Base-by-base conservation (phyloP, 1,140 invertebrate species). In the Dreissena polymorpha region DNA sequence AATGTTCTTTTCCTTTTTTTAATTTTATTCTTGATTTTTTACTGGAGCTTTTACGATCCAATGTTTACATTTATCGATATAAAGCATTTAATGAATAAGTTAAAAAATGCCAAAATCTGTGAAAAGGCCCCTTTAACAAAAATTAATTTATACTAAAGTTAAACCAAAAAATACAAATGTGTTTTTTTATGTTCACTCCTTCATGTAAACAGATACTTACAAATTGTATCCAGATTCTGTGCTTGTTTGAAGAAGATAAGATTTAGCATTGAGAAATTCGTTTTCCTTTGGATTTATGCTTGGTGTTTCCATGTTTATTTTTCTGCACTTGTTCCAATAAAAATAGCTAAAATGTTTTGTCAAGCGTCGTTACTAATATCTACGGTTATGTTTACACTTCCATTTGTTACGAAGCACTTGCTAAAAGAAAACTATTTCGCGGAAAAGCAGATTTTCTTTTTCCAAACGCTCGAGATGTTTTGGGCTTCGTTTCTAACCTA, bases 181-280 rank as follows among this genome's bases (percentile, higher is more conserved):
- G 39, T 39, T 39, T 5, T 5, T 39, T 39, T 5, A 60, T 60
- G 57, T 60, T n/a, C 57, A 60, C 12, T 60, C 16, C 16, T 6
- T 60, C 2, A 60, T 60, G 68, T 60, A 23, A 72, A 29, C 14
- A 65, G 50, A 55, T 63, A 91, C 92, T 92, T 90, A 93, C 92
- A 93, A 80, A 85, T 93, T 93, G 29, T 85, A 68, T 82, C 91
- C 91, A 76, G 92, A 89, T 74, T 90, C 90, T 72, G 90, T 90
- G 84, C 92, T 93, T 16, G 90, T 79, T 14, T 90, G 89, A 27
- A 92, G 84, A 57, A 93, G 85, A 85, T 91, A 93, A 13, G 92
- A 87, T 87, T 93, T 93, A 51, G 93, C 93, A 86, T 92, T 91
- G 64, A 90, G 80, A 77, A 89, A 92, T 80, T 92, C 91, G 57